Percentiles rank a stretch among this genome's conserved stretches.
These are phyloP conservation scores for Piscicola geometra DNA, from an alignment of 2,888 invertebrate genomes.

Conservation along the genomic window DNA sequence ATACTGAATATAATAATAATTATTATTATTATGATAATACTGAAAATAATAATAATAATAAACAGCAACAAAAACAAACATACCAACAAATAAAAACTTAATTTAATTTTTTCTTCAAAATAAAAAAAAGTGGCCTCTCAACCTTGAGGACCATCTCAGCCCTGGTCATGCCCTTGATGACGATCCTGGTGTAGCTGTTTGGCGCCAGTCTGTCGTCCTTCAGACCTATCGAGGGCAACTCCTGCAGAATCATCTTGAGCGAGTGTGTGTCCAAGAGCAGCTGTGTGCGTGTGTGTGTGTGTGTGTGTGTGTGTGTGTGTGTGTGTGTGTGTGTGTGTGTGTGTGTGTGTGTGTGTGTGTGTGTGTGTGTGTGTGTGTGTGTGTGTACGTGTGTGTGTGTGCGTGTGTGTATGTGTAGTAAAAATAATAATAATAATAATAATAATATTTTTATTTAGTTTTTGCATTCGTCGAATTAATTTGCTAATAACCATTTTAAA, in stretches of 20 bases:
- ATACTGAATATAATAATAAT: too few relatives aligned
- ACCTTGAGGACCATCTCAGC: slow-evolving; percentile 96
- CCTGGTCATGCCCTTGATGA: slow-evolving; percentile 85
- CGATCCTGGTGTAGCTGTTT: slow-evolving; percentile 67
- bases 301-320: too few relatives aligned
- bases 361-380: too few relatives aligned
- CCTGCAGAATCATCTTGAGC: slow-evolving; percentile 75
- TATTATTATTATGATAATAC: too few relatives aligned
- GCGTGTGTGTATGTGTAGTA: too few relatives aligned
- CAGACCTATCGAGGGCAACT: slow-evolving; percentile 85
- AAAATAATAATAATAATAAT: background rate
- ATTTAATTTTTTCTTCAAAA: slow-evolving; percentile 13
- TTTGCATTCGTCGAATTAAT: background rate
- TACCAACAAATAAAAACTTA: background rate
- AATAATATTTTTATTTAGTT: background rate
- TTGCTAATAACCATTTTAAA: background rate
- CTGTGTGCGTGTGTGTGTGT: slow-evolving; percentile 58
- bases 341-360: too few relatives aligned
- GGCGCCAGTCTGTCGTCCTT: slow-evolving; percentile 81
- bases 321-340: too few relatives aligned
- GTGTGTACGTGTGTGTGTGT: too few relatives aligned
- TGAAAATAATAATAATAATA: too few relatives aligned
- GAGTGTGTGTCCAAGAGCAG: slow-evolving; percentile 78
- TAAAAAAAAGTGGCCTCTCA: too few relatives aligned
- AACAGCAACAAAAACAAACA: too few relatives aligned